Evolutionary conservation across 2,113 vertebrate genomes (phyloP).

Genomic region (Atrichornis clamosus): DNA sequence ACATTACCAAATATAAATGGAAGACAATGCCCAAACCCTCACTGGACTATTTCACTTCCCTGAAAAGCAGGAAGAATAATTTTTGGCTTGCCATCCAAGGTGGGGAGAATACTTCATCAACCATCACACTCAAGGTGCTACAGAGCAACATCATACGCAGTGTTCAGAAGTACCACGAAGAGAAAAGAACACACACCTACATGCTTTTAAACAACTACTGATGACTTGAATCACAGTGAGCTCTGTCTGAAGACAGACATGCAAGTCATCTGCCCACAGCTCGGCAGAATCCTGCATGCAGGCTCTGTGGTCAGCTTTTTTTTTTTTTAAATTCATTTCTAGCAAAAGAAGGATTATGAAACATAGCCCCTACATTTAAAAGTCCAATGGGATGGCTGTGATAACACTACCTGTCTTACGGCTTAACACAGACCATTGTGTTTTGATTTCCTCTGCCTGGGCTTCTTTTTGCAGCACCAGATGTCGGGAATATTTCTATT

Average conservation of each 20-base stretch:
- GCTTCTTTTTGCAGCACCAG: neutral
- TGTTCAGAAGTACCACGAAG: neutral
- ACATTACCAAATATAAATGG: neutral
- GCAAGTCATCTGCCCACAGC: neutral
- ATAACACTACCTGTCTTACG: neutral
- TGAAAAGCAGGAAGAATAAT: neutral
- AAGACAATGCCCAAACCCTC: neutral
- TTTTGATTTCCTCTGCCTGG: neutral
- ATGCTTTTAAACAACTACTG: neutral
- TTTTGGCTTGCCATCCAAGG: neutral
- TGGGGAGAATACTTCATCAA: neutral
- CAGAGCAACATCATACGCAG: neutral
- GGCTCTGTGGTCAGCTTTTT: neutral
- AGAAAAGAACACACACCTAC: neutral
- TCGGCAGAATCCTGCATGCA: neutral
- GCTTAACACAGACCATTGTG: neutral
- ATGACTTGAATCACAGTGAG: neutral
- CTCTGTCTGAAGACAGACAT: neutral
- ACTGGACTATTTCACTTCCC: neutral
- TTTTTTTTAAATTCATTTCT: neutral
- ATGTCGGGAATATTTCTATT: neutral
- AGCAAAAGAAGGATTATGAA: neutral
- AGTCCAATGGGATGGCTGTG: neutral
- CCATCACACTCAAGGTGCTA: neutral
- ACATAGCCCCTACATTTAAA: neutral